Evolutionary conservation across 2,113 vertebrate species (phyloP), one percentile per base, ranked within the genome.

Genomic region (Ammodytes dubius): DNA sequence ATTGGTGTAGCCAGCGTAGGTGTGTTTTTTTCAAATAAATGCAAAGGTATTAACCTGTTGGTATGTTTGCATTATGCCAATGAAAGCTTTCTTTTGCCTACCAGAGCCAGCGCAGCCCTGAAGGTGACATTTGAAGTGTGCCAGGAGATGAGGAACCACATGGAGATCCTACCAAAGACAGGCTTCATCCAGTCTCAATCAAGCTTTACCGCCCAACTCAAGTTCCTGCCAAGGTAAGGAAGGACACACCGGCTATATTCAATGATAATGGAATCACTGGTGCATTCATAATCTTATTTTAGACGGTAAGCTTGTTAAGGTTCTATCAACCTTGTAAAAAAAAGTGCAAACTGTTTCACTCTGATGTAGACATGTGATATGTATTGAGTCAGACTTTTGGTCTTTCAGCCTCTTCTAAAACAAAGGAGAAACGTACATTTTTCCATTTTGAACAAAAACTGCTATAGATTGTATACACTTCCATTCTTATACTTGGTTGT

Each of bases 151-250:
- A 94, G 85, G 74, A 97, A 93, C 61, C 97, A 99, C 92, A 85
- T 99, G 88, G 95, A 97, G 87, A 93, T 99, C 56, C 89, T 97
- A 14, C 97, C 98, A 0, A 96, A 96, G 91, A 96, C 85, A 0
- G 95, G 95, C 59, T 97, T 94, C 85, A 92, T 99, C 75, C 97
- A 97, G 91, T 92, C 97, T 7, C 93, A 91, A 14, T 96, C 97
- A 0, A 95, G 91, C 78, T 97, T 96, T 83, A 95, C 90, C 0
- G 95, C 96, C 27, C 97, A 96, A 17, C 88, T 99, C 83, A 99
- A 95, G 92, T 99, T 99, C 90, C 91, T 95, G 86, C 97, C 98
- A 5, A 97, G 97, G 97, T 99, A 93, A 94, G 87, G 49, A 78
- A 74, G 73, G 90, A 85, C 87, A 72, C 57, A 35, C 6, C 52